phyloP scores from a whole-genome alignment of 2,888 invertebrate species.

The Megaustenia siamemsis region DNA sequence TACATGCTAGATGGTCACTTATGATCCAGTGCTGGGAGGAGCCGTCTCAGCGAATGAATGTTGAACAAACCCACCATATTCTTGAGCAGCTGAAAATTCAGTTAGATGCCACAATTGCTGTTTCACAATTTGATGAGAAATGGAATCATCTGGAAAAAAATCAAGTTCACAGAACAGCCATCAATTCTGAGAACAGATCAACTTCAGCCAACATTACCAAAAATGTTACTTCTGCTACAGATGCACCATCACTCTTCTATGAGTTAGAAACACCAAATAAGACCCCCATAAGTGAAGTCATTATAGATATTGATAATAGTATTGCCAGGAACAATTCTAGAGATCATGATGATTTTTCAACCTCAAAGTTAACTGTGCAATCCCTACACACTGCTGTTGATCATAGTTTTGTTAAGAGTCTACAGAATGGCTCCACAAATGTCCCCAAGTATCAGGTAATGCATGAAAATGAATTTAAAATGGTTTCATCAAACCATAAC shows the following conservation, averaged over 20 bases:
- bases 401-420: background rate
- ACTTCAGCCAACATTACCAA: constrained; percentile 37
- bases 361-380: background rate
- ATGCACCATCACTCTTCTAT: background rate
- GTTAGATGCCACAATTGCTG: constrained; percentile 31
- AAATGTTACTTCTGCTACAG: constrained; percentile 43
- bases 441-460: background rate
- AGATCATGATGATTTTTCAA: constrained; percentile 1
- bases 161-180: constrained; percentile 38
- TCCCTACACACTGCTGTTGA: background rate
- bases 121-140: constrained; percentile 59
- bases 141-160: constrained; percentile 58
- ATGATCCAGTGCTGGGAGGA: constrained; percentile 87
- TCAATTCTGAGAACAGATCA: constrained; percentile 5
- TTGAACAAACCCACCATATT: constrained; percentile 82
- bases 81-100: constrained; percentile 79
- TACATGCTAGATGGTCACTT: constrained; percentile 84
- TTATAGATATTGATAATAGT: constrained; percentile 13
- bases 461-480: constrained; percentile 23
- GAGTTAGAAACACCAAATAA: constrained; percentile 20
- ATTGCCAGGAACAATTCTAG: too few species aligned
- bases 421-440: background rate
- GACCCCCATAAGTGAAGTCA: constrained; percentile 39
- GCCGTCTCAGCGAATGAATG: constrained; percentile 81
- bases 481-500: background rate